Base-by-base conservation (phyloP, 2,113 vertebrate species). In the Crocuta crocuta region DNA sequence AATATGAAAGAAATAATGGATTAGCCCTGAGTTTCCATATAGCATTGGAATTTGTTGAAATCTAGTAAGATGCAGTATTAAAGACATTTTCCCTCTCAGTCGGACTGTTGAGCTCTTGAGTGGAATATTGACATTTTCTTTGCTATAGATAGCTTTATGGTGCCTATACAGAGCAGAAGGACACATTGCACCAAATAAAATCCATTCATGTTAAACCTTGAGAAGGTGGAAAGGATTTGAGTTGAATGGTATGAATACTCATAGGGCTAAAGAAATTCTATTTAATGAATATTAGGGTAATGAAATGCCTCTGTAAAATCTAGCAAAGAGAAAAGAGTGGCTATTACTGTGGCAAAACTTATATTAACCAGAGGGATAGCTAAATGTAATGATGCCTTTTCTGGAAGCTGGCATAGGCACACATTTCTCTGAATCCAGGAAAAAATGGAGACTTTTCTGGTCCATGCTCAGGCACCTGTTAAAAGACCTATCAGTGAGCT, bases 121-220 rank as follows among this genome's bases (percentile, higher is more conserved):
- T 17, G 89, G 78, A 96, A 89, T 63, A 86, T 9, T 86, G 61
- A 55, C 7, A 53, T 95, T 91, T 93, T 89, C 35, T 92, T 94
- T 82, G 43, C 65, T 91, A 86, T 28, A 39, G 71, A 88, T 81
- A 95, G 71, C 8, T 94, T 48, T 91, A 50, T 48, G 71, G 63
- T 86, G 61, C 21, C 58, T 48, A 74, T 43, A 58, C 48, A 66
- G 63, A 85, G 21, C 39, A 92, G 55, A 76, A 91, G 43, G 55
- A 58, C 43, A 81, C 26, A 70, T 17, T 50, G 19, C 28, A 78
- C 35, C 43, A 61, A 53, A 89, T 76, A 76, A 94, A 91, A 89
- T 50, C 24, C 35, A 71, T 66, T 70, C 7, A 10, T 68, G 26
- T 12, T 88, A 92, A 92, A 50, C 19, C 83, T 93, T 71, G 61